Conservation (phyloP, 2,888 invertebrate genomes). For the Stegophylla sp. region DNA sequence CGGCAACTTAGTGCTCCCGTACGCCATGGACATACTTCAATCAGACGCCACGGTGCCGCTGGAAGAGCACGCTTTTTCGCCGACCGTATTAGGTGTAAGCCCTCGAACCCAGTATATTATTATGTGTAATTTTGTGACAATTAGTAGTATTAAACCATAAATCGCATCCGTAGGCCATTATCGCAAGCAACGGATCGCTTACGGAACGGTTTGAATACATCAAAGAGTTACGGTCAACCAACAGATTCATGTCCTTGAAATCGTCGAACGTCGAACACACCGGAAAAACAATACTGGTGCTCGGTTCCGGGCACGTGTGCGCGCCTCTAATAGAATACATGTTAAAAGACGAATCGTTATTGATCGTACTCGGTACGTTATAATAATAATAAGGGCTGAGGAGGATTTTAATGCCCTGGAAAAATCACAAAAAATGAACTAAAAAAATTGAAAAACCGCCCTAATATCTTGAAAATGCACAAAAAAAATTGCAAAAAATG, state of each 20-base stretch:
- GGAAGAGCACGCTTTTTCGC: constrained; percentile 77
- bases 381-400: constrained; percentile 14
- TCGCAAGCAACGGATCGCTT: constrained; percentile 91
- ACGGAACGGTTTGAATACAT: constrained; percentile 96
- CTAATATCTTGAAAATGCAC: too few species aligned
- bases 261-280: neutral
- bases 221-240: constrained; percentile 79
- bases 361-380: constrained; percentile 78
- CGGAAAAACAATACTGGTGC: constrained; percentile 75
- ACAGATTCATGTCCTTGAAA: constrained; percentile 66
- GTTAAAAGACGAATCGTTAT: constrained; percentile 78
- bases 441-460: too few species aligned
- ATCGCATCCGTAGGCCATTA: constrained; percentile 78
- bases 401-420: too few species aligned
- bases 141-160: constrained; percentile 6
- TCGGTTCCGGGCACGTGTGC: constrained; percentile 95
- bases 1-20: constrained; percentile 89
- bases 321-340: constrained; percentile 95
- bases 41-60: constrained; percentile 82
- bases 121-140: neutral
- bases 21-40: constrained; percentile 83
- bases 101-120: constrained; percentile 47
- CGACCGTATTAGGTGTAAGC: constrained; percentile 75
- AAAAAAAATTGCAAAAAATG: too few species aligned
- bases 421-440: too few species aligned